Evolutionary conservation across 2,888 invertebrate species (phyloP), one percentile per base, ranked within the genome.

Genomic region (Allacma fusca): DNA sequence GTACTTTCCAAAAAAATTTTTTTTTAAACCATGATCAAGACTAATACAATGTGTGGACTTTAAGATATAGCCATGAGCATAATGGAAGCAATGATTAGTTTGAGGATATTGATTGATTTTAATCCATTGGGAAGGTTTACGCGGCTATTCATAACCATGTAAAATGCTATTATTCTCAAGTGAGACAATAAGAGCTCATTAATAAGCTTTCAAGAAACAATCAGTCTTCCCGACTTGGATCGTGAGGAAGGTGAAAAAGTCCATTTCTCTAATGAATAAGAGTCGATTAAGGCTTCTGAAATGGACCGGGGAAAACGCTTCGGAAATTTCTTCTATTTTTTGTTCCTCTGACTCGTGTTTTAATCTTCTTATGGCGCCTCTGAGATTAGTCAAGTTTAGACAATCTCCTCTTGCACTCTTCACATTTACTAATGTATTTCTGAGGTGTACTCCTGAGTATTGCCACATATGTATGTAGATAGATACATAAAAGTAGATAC

Each of bases 101-200:
- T 69, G 23, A 69, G 24, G 44, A 26, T 44, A 26, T 50, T 73
- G 72, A 73, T 73, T 73, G 72, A 73, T 73, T 73, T 50, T 73
- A 73, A 73, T 73, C 72, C 72, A 73, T 57, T 62, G 62, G 62
- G 62, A 73, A 73, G 40, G 21, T 62, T 59, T 73, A 73, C 59
- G n/a, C 59, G 72, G 72, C 62, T 73, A 71, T 73, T 73, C 62
- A 62, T 28, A 34, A 73, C 62, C 62, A 62, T 59, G 72, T 75
- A 67, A 65, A 65, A 68, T 50, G 5, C 70, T 26, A 77, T 77
- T 72, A 65, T 77, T 73, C 68, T 19, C 57, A 74, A 74, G 74
- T 73, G 67, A 75, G 78, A 78, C 78, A 78, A 78, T 78, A 70
- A 75, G 75, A 65, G 78, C 75, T 78, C 78, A 78, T 78, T 78